phyloP scores from a whole-genome alignment of 2,113 vertebrate genomes.

The Phaethornis superciliosus region DNA sequence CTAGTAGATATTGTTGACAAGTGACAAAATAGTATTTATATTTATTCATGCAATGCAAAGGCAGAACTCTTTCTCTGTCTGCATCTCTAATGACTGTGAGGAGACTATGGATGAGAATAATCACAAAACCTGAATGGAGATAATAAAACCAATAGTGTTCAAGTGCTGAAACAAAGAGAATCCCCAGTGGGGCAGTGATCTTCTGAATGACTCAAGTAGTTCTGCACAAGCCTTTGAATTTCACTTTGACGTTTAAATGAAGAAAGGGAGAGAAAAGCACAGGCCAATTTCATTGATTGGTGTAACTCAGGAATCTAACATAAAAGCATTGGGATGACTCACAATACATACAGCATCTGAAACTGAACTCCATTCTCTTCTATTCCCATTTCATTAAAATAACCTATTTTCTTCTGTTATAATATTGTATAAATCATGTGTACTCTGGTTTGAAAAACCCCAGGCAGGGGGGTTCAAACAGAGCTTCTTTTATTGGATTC shows the following conservation, averaged over 20 bases:
- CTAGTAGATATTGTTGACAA: neutral
- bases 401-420: slow-evolving; percentile 27
- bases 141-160: slow-evolving; percentile 66
- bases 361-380: slow-evolving; percentile 51
- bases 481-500: neutral
- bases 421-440: neutral
- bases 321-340: slow-evolving; percentile 58
- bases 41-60: slow-evolving; percentile 53
- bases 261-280: slow-evolving; percentile 61
- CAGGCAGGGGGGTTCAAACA: neutral
- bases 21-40: slow-evolving; percentile 41
- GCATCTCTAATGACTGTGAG: slow-evolving; percentile 55
- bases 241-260: slow-evolving; percentile 75
- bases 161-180: slow-evolving; percentile 70
- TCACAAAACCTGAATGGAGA: slow-evolving; percentile 54
- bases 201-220: slow-evolving; percentile 67
- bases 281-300: slow-evolving; percentile 69
- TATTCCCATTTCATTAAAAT: slow-evolving; percentile 50
- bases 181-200: slow-evolving; percentile 63
- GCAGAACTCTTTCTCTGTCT: slow-evolving; percentile 35
- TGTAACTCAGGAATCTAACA: slow-evolving; percentile 66
- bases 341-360: slow-evolving; percentile 52
- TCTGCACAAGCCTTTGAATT: slow-evolving; percentile 73
- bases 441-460: slow-evolving; percentile 12
- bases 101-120: slow-evolving; percentile 32